These are phyloP conservation scores for Aulostomus chinensis DNA, from an alignment of 2,797 vertebrate species.

Conservation along the genomic window DNA sequence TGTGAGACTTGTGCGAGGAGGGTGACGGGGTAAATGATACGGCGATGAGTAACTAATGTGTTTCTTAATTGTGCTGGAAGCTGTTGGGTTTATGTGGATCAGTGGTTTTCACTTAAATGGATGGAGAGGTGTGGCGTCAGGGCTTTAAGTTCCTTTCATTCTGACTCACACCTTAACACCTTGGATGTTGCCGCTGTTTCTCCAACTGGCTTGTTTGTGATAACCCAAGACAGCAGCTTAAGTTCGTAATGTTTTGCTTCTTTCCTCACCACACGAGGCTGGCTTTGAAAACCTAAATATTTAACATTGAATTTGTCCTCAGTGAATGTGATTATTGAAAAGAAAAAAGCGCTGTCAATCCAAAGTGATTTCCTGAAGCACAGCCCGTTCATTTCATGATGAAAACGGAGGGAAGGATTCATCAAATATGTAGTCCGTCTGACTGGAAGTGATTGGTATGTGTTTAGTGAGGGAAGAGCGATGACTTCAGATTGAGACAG, in stretches of 20 bases:
- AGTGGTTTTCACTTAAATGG: constrained; percentile 4
- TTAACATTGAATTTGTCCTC: constrained; percentile 37
- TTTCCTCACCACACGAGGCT: constrained; percentile 12
- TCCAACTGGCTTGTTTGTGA: constrained; percentile 52
- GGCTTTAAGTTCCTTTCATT: not conserved
- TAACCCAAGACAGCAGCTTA: constrained; percentile 41
- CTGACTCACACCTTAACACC: constrained; percentile 26
- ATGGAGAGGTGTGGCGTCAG: not conserved
- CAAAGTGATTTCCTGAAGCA: constrained; percentile 19
- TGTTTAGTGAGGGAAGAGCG: constrained; percentile 33
- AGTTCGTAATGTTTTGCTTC: not conserved
- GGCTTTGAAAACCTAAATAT: constrained; percentile 34
- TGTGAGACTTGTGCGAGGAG: constrained; percentile 38
- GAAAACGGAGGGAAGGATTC: constrained; percentile 22
- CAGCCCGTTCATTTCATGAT: constrained; percentile 25
- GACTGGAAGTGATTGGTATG: constrained; percentile 37
- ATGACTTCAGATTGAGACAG: constrained; percentile 51
- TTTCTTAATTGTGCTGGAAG: constrained; percentile 77
- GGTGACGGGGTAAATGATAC: constrained; percentile 66
- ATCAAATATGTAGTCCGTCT: constrained; percentile 44
- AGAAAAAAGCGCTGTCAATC: constrained; percentile 11
- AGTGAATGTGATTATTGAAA: constrained; percentile 30
- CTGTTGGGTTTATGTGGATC: constrained; percentile 44
- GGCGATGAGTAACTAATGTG: constrained; percentile 75
- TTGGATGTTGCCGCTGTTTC: constrained; percentile 8